Base-by-base conservation (phyloP, 2,888 invertebrate genomes). In the Phragmatobia fuliginosa region DNA sequence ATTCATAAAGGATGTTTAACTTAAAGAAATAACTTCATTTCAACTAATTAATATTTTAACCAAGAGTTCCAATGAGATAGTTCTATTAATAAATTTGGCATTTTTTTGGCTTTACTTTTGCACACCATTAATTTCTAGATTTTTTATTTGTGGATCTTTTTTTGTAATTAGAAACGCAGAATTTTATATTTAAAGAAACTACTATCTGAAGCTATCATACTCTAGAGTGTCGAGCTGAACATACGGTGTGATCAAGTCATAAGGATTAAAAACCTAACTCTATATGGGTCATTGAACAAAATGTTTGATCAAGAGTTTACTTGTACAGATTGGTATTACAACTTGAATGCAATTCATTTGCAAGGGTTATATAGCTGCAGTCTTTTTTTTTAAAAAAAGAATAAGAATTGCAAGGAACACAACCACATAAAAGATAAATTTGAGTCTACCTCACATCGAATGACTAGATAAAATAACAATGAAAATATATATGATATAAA, bases 41-140 rank as follows among this genome's bases (percentile, higher is more conserved):
- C n/a, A 11, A 18, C 8, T 32, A 59, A 60, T 36, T 63, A 58
- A 33, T 52, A 64, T 77, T 71, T 64, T 38, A 65, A 76, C 71
- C 68, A 74, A 75, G 62, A 74, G 64, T 61, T 68, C 66, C 62
- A 63, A 73, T 76, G 61, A 71, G 71, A 70, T 77, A 70, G 73
- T 75, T 83, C 83, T 72, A 66, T 83, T 83, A 80, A 49, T 81
- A 77, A 87, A 90, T 93, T 93, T 93, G 93, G 93, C 93, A 93
- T 87, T 86, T 69, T 79, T 92, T 93, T 93, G 93, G 93, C 92
- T 85, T 89, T 75, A 79, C n/a, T n/a, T n/a, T 73, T 10, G 70
- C 69, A 73, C 69, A 72, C 67, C 41, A 73, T 36, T 62, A 59
- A 38, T 61, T 60, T 67, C 52, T 66, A 70, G 52, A 68, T 38